Percentiles rank a stretch among this genome's conserved stretches.
Conservation (phyloP, 2,888 invertebrate species). For the Oithona nana region DNA sequence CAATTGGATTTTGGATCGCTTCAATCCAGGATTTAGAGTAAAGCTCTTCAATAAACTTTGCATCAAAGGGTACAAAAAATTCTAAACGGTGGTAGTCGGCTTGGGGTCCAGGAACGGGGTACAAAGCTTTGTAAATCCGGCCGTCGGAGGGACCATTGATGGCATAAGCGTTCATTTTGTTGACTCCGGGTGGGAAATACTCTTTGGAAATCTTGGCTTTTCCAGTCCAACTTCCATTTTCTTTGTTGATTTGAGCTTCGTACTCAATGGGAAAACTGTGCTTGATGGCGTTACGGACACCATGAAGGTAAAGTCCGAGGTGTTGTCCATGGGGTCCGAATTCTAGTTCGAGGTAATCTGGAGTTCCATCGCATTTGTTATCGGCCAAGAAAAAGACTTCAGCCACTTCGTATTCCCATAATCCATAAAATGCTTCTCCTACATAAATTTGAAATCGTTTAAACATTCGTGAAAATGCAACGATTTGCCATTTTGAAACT, state of each 20-base stretch:
- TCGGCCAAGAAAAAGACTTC: conserved; percentile 20
- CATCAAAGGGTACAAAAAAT: no score
- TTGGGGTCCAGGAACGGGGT: background rate
- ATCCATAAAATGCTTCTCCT: conserved; percentile 26
- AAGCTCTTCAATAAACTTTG: no score
- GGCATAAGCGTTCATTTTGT: conserved; percentile 34
- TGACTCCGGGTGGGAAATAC: conserved; percentile 31
- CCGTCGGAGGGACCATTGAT: conserved; percentile 31
- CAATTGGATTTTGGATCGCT: no score
- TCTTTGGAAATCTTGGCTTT: background rate
- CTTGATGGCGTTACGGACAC: conserved; percentile 18
- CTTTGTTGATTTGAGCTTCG: conserved; percentile 32
- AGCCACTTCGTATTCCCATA: conserved; percentile 29
- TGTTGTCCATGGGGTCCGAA: conserved; percentile 20
- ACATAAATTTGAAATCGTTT: no score
- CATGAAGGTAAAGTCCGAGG: conserved; percentile 19
- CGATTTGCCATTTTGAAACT: no score
- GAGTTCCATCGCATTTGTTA: conserved; percentile 17
- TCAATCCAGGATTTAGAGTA: no score
- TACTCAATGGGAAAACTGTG: conserved; percentile 19
- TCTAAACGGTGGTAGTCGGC: conserved; percentile 4
- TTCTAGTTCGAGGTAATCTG: conserved; percentile 20
- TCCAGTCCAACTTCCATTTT: conserved; percentile 34
- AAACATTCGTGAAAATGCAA: no score
- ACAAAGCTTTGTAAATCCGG: conserved; percentile 24